Evolutionary conservation across 2,113 vertebrate genomes (phyloP).

Genomic region (Amphiprion ocellaris): DNA sequence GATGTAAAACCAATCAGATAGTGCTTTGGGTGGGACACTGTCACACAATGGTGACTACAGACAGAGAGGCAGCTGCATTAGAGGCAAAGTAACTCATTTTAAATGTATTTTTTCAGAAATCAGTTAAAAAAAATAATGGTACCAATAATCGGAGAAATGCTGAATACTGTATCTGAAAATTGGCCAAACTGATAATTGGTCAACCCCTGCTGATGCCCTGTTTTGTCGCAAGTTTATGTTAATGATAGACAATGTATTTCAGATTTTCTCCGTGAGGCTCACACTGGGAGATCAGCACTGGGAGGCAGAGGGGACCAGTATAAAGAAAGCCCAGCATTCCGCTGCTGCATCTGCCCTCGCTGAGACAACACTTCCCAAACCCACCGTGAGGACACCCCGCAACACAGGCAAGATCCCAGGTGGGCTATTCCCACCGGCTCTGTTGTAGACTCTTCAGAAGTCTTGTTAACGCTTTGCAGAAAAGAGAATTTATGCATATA

Average conservation of each 20-base stretch:
- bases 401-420: conserved; percentile 92
- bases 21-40: no score
- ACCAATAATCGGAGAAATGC: no score
- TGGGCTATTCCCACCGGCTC: conserved; percentile 69
- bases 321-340: conserved; percentile 95
- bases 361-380: conserved; percentile 92
- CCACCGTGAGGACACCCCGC: conserved; percentile 87
- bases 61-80: no score
- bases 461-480: neutral
- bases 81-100: no score
- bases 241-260: neutral
- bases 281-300: conserved; percentile 94
- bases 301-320: conserved; percentile 95
- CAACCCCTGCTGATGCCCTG: neutral
- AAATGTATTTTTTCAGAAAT: no score
- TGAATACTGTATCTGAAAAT: no score
- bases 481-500: neutral
- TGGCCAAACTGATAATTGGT: no score
- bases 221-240: neutral
- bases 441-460: conserved; percentile 2
- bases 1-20: no score
- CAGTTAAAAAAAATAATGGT: no score
- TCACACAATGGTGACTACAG: no score
- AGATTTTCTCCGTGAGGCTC: conserved; percentile 95
- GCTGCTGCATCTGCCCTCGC: conserved; percentile 92